Evolutionary conservation across 2,797 vertebrate species (phyloP).

Genomic region (Sorex maritimensis): DNA sequence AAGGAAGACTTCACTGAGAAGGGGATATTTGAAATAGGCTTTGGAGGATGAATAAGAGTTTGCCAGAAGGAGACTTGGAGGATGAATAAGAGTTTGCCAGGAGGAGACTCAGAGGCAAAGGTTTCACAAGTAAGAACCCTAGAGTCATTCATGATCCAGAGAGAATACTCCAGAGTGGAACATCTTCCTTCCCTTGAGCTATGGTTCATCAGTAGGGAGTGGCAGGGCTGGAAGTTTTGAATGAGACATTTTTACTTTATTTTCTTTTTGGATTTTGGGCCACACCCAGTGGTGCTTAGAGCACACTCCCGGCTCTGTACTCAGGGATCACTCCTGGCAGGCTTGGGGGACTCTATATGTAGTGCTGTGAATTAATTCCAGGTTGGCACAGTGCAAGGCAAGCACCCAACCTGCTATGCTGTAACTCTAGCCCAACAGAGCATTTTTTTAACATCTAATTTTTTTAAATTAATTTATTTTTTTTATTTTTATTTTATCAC

Average conservation of each 20-base stretch:
- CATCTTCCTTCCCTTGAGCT: neutral
- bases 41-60: slow-evolving; percentile 68
- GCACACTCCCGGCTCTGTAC: too few species aligned
- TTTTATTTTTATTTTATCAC: too few species aligned
- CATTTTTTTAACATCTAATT: too few species aligned
- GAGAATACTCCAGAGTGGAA: neutral
- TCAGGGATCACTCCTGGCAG: too few species aligned
- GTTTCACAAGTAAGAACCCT: neutral
- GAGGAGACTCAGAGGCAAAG: slow-evolving; percentile 10
- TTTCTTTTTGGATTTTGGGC: too few species aligned
- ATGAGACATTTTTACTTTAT: neutral
- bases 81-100: slow-evolving; percentile 33
- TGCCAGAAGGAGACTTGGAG: slow-evolving; percentile 28
- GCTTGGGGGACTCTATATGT: too few species aligned
- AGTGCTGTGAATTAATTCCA: too few species aligned
- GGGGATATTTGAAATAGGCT: slow-evolving; percentile 12
- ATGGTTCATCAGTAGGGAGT: neutral
- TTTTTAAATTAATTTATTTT: too few species aligned
- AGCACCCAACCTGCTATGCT: too few species aligned
- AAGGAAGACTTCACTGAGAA: neutral
- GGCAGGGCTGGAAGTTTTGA: neutral
- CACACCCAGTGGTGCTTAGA: too few species aligned
- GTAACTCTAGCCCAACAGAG: too few species aligned
- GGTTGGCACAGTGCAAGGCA: too few species aligned
- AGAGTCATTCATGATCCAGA: neutral